These are phyloP conservation scores for Urocitellus parryii DNA, from an alignment of 2,113 vertebrate species.

Conservation along the genomic window DNA sequence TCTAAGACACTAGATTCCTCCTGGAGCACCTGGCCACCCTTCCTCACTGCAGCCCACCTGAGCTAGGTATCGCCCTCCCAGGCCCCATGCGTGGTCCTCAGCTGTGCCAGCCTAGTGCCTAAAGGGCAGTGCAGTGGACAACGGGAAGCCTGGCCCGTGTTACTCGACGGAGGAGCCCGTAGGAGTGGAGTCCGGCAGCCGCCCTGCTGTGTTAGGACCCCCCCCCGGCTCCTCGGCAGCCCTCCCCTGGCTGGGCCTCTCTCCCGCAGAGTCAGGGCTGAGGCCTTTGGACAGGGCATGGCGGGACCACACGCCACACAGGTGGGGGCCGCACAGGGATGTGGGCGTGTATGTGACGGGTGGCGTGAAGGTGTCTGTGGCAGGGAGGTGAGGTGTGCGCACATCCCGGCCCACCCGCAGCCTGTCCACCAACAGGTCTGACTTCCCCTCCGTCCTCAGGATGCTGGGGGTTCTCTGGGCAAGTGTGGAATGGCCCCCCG, in stretches of 20 bases:
- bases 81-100: not conserved
- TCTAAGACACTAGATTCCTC: rapidly evolving
- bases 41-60: not conserved
- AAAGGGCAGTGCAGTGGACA: not conserved
- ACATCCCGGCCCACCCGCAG: not conserved
- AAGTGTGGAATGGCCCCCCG: too few species aligned
- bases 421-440: too few species aligned
- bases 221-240: too few species aligned
- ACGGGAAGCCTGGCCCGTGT: rapidly evolving
- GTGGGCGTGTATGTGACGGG: too few species aligned
- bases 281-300: not conserved
- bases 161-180: too few species aligned
- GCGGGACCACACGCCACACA: not conserved
- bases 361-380: not conserved
- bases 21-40: rapidly evolving
- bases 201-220: not conserved
- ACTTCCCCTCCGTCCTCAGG: not conserved
- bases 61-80: not conserved
- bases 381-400: too few species aligned
- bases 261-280: not conserved
- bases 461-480: not conserved
- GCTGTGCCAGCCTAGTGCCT: not conserved
- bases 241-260: too few species aligned
- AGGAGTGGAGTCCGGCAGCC: rapidly evolving
- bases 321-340: not conserved